Conservation (phyloP, 1,140 invertebrate genomes). For the Drosophila erecta region DNA sequence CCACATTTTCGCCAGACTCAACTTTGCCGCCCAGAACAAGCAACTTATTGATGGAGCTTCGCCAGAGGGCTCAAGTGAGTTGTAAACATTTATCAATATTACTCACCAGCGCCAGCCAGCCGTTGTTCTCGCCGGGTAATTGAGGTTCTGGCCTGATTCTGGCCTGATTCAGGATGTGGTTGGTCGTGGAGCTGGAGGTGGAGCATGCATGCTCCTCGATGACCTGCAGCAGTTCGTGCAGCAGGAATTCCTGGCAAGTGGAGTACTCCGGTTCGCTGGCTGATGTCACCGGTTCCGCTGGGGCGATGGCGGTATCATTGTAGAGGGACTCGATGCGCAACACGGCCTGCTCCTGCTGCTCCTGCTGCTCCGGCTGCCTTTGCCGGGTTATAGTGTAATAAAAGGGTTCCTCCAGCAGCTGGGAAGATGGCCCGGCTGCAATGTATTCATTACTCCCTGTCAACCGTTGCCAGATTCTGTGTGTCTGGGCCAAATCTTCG, state of each 20-base stretch:
- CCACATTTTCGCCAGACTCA: constrained; percentile 5
- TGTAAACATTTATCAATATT: constrained; percentile 51
- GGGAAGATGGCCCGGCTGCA: constrained; percentile 27
- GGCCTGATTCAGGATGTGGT: constrained; percentile 7
- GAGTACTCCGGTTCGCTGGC: constrained; percentile 38
- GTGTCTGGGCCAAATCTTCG: constrained; percentile 78
- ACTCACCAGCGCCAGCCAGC: constrained; percentile 49
- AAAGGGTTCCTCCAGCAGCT: constrained; percentile 45
- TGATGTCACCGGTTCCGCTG: constrained; percentile 44
- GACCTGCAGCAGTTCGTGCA: constrained; percentile 55
- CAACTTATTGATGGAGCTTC: constrained; percentile 33
- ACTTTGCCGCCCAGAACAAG: constrained; percentile 3
- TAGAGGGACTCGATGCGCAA: constrained; percentile 66
- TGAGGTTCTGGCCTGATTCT: constrained; percentile 40
- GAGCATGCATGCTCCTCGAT: constrained; percentile 15
- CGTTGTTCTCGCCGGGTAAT: constrained; percentile 34
- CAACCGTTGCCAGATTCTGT: constrained; percentile 82
- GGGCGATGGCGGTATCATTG: constrained; percentile 50
- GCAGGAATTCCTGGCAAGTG: constrained; percentile 70
- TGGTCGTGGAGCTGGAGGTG: not conserved
- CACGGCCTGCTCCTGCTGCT: constrained; percentile 8
- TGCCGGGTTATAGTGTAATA: constrained; percentile 62
- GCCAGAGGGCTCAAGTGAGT: constrained; percentile 15
- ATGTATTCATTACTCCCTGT: constrained; percentile 83
- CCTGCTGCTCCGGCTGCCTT: not conserved